Evolutionary conservation across 2,888 invertebrate species (phyloP), one percentile per base, ranked within the genome.

Genomic region (Ichneumoninae sp.): DNA sequence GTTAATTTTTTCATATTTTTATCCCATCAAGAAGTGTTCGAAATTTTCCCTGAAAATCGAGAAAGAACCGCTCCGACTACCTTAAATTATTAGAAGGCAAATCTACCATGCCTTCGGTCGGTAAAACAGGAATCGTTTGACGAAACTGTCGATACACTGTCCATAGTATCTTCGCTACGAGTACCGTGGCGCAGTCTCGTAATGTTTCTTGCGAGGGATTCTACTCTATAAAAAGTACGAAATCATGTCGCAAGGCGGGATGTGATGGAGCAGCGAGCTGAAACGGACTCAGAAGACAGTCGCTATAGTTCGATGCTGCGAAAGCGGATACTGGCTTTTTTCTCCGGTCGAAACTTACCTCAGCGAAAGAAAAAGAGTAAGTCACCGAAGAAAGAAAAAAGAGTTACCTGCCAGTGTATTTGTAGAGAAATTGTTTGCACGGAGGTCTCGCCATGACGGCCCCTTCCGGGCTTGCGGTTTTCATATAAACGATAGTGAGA

Each of bases 261-360:
- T 57, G 63, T 63, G 50, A 75, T 63, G 63, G 47, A 10, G 33
- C 54, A 71, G 70, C 13, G 16, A 73, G 26, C 36, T 7, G 36
- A 73, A 73, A 57, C 60, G 36, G 44, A 60, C 57, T 63, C 60
- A 44, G 70, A 75, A 70, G 19, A 52, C 75, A 54, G 22, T 81
- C 70, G 30, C 52, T 30, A 65, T 76, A 63, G 44, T 65, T 54
- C 22, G 47, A 57, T 69, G 47, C 40, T 33, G n/a, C 63, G 10
- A 47, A 54, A 57, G 47, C n/a, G 76, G 19, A 47, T 19, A 44
- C 57, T 40, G 40, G 44, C 30, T 71, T 40, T 73, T 60, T 7
- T 57, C 44, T 73, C 10, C n/a, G 36, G 33, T 13, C 6, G 33
- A 33, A 63, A 33, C 44, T 60, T 71, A 16, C n/a, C 30, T 73